Percentiles rank a stretch among this genome's conserved stretches.
These are phyloP conservation scores for Eledona agricola DNA, from an alignment of 2,888 invertebrate species.

Conservation along the genomic window DNA sequence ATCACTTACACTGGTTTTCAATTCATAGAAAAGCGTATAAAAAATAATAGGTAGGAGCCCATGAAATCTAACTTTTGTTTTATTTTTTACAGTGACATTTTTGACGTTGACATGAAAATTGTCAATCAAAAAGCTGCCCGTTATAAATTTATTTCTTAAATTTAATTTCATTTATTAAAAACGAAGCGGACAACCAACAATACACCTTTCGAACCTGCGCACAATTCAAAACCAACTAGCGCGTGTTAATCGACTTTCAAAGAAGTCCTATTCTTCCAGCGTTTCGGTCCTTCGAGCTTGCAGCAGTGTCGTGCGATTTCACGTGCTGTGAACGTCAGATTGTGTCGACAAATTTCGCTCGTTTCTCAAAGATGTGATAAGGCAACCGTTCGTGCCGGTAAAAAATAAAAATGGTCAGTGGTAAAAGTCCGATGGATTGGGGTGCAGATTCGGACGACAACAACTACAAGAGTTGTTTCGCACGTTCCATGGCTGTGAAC, in stretches of 20 bases:
- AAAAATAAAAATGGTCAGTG: constrained; percentile 47
- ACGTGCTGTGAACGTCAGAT: constrained; percentile 1
- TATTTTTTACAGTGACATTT: no score
- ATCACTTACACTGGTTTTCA: no score
- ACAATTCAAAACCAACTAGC: constrained; percentile 40
- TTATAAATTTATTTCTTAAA: neutral
- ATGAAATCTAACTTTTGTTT: no score
- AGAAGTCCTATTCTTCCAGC: constrained; percentile 31
- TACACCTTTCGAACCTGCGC: constrained; percentile 37
- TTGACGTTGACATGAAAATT: no score
- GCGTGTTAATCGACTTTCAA: constrained; percentile 46
- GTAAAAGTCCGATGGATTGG: constrained; percentile 48
- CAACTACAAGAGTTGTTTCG: constrained; percentile 60
- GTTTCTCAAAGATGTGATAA: constrained; percentile 6
- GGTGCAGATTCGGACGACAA: constrained; percentile 53
- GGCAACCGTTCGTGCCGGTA: constrained; percentile 1
- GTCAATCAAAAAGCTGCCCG: no score
- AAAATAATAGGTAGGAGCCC: no score
- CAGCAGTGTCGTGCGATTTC: constrained; percentile 5
- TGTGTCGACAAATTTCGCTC: constrained; percentile 1
- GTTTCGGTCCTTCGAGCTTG: constrained; percentile 7
- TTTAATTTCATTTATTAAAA: neutral
- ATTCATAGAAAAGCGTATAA: no score
- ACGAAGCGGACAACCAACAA: constrained; percentile 15
- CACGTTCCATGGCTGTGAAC: constrained; percentile 59